Conservation (phyloP, 2,797 vertebrate species). For the Enoplosus armatus region DNA sequence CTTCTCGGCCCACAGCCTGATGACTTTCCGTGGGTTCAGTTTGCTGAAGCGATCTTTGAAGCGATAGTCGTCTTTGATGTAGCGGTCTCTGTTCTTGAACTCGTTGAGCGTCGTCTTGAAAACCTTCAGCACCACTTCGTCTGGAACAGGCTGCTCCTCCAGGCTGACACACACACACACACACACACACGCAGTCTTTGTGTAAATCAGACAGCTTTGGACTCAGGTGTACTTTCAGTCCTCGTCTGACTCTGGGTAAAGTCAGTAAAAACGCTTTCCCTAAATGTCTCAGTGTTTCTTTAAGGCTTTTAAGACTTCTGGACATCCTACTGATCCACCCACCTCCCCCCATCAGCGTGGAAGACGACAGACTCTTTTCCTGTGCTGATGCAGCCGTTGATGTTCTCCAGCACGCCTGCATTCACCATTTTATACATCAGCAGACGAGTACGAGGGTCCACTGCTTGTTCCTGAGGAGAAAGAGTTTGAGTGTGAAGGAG, state of each 20-base stretch:
- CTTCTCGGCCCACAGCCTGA: conserved; percentile 99
- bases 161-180: conserved; percentile 63
- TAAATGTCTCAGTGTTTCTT: neutral
- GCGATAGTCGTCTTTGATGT: conserved; percentile 98
- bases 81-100: conserved; percentile 97
- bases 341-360: conserved; percentile 96
- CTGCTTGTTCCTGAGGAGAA: conserved; percentile 92
- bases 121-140: conserved; percentile 96
- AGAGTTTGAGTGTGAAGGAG: no score
- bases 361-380: conserved; percentile 98
- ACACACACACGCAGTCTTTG: neutral
- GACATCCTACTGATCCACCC: conserved; percentile 18
- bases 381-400: conserved; percentile 98
- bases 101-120: conserved; percentile 99
- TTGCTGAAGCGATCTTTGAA: conserved; percentile 99
- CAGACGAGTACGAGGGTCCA: conserved; percentile 95
- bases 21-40: conserved; percentile 96
- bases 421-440: conserved; percentile 98
- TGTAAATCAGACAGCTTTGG: no score
- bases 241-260: neutral
- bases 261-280: neutral
- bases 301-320: neutral
- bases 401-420: conserved; percentile 91
- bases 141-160: conserved; percentile 88
- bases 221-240: no score